Base-by-base conservation (phyloP, 2,113 vertebrate species). In the Elanus axillaris region DNA sequence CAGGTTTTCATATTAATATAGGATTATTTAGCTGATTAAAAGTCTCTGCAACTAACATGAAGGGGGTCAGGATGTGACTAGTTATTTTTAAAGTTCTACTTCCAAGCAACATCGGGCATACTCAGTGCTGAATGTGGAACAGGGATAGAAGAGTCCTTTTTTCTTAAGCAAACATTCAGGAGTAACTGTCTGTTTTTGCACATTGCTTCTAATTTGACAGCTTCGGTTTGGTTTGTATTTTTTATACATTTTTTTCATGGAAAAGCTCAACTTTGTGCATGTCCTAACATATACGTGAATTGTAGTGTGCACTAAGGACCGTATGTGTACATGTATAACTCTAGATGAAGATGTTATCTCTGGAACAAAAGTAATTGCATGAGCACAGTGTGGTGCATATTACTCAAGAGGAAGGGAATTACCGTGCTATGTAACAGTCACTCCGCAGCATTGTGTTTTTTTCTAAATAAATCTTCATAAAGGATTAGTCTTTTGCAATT, bases 381-480 rank as follows among this genome's bases (percentile, higher is more conserved):
- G 96, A 45, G 71, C 97, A 86, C 68, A 12, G 52, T 55, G 42
- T 90, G 92, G 91, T 93, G 97, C 94, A 90, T 87, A 66, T 87
- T 90, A 34, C 89, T 87, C 69, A 40, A 91, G 77, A 85, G 84
- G 76, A 96, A 66, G 76, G 91, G 88, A 96, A 93, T 93, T 78
- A 27, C 75, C 85, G 80, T 0, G 5, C 91, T 90, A 69, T 88
- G 91, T 86, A 89, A 94, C 84, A 91, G 91, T 84, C 94, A 95
- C 92, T 94, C 93, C 93, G 86, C 66, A 75, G 74, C 74, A 64
- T 88, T 55, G 50, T 91, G 90, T 13, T 82, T 97, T 97, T 97
- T 97, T 97, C 85, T 97, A 96, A 97, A 97, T 97, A 97, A 97
- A 97, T 40, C 69, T 94, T 93, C 81, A 75, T 50, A 90, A 93